phyloP scores from a whole-genome alignment of 2,797 vertebrate genomes.

The Caiman crocodilus region DNA sequence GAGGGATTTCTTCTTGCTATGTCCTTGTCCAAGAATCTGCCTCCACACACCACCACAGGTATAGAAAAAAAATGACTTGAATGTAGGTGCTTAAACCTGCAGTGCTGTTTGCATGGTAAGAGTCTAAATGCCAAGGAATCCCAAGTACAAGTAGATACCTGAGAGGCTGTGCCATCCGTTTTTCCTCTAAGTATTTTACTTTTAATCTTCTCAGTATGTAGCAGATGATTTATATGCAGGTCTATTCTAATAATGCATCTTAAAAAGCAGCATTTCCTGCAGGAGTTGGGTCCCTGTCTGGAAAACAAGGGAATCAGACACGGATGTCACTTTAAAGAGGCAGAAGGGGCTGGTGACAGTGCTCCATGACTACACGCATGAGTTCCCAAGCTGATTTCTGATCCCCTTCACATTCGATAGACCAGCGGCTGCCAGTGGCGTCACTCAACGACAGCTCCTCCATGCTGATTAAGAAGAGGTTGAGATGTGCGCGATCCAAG shows the following conservation, averaged over 20 bases:
- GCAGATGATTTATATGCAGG: rapidly evolving
- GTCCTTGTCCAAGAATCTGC: background rate
- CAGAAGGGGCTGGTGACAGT: background rate
- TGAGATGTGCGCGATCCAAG: background rate
- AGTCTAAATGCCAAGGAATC: background rate
- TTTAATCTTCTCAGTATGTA: background rate
- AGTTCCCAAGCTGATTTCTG: background rate
- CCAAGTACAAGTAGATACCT: background rate
- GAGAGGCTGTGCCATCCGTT: background rate
- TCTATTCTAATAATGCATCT: background rate
- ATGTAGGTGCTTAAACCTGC: background rate
- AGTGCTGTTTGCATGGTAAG: background rate
- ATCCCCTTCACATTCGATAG: background rate
- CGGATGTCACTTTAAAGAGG: background rate
- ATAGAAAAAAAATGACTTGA: background rate
- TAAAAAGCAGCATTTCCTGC: background rate
- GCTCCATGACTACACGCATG: background rate
- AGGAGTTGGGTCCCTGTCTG: rapidly evolving
- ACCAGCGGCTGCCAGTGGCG: background rate
- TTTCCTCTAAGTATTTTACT: background rate
- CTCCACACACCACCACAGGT: background rate
- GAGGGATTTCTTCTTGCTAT: background rate
- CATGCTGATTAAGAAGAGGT: background rate
- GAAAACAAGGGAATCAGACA: background rate
- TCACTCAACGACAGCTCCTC: background rate